These are phyloP conservation scores for Pachyseris speciosa DNA, from an alignment of 64 coral and sea anemone species.

Conservation along the genomic window DNA sequence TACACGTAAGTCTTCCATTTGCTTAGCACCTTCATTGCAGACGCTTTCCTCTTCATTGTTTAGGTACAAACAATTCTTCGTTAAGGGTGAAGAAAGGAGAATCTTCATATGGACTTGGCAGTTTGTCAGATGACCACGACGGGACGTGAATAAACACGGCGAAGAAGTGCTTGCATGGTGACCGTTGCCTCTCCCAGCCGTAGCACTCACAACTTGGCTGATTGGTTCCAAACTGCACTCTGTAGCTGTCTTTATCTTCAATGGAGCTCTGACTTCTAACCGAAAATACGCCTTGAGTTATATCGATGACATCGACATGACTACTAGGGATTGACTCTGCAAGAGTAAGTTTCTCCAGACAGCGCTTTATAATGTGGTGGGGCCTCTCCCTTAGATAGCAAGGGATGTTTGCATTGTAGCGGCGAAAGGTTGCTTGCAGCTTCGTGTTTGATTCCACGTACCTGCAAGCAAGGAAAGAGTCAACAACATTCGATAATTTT, in stretches of 20 bases:
- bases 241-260: neutral
- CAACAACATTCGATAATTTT: no score
- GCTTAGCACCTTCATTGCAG: neutral
- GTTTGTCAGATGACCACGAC: conserved; percentile 39
- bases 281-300: conserved; percentile 7
- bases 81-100: conserved; percentile 59
- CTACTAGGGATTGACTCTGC: conserved; percentile 30
- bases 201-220: conserved; percentile 29
- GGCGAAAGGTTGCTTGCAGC: conserved; percentile 25
- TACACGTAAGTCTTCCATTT: neutral
- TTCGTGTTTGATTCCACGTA: conserved; percentile 69
- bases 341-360: neutral
- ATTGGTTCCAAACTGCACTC: neutral
- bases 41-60: neutral
- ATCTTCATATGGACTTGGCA: conserved; percentile 31
- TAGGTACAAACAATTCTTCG: neutral
- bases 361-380: conserved; percentile 52
- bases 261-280: conserved; percentile 34
- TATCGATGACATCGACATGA: neutral
- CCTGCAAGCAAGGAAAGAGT: neutral
- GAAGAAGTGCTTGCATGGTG: conserved; percentile 70
- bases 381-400: conserved; percentile 30
- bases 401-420: conserved; percentile 13
- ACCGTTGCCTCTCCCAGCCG: conserved; percentile 40
- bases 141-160: conserved; percentile 54